These are phyloP conservation scores for Epinephelus lanceolatus DNA, from an alignment of 2,113 vertebrate genomes.

Conservation along the genomic window DNA sequence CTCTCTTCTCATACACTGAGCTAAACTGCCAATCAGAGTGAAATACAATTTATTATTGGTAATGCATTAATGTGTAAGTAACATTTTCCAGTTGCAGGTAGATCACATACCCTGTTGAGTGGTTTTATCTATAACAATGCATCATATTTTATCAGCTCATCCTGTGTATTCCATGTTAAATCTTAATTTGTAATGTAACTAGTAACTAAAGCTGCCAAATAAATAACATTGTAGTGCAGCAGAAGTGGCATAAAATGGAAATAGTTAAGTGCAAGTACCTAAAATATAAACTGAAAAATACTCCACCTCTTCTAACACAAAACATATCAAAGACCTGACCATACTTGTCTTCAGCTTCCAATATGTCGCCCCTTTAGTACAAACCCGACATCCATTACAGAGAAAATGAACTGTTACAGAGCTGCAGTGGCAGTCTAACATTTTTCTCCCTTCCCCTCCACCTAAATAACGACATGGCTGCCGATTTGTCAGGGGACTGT, in stretches of 20 bases:
- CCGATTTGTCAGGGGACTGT: constrained; percentile 54
- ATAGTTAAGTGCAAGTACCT: not conserved
- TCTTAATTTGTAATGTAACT: not conserved
- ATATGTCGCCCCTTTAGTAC: constrained; percentile 19
- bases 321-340: constrained; percentile 4
- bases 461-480: constrained; percentile 62
- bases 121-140: not conserved
- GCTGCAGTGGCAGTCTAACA: constrained; percentile 33
- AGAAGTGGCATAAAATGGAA: not conserved
- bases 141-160: not conserved
- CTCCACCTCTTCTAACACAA: constrained; percentile 11
- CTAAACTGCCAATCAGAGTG: no score
- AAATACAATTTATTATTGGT: no score
- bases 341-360: constrained; percentile 53
- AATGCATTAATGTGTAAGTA: not conserved
- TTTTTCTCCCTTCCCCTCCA: constrained; percentile 49
- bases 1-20: no score
- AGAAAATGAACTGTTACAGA: constrained; percentile 64
- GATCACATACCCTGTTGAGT: not conserved
- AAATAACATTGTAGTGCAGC: not conserved
- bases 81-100: not conserved
- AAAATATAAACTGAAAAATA: not conserved
- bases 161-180: no score
- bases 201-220: not conserved
- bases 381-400: constrained; percentile 30